Percentiles rank a stretch among this genome's conserved stretches.
Evolutionary conservation across 2,797 vertebrate genomes (phyloP).

Genomic region (Poecile montanus): DNA sequence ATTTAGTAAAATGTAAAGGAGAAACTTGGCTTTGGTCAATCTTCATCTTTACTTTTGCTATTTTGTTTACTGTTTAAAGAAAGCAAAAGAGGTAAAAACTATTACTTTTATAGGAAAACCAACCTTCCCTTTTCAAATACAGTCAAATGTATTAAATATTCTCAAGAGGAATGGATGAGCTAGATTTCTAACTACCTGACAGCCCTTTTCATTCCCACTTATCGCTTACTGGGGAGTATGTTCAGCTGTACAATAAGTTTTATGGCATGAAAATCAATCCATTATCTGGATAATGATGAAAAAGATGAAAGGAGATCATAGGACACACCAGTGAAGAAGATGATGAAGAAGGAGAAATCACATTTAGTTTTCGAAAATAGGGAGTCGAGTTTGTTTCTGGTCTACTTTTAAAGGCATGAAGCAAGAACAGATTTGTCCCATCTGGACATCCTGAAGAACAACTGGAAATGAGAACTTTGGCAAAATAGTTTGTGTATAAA

Average conservation of each 20-base stretch:
- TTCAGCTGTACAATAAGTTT: background rate
- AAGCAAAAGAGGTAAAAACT: background rate
- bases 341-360: background rate
- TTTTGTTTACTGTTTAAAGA: background rate
- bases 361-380: background rate
- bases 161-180: background rate
- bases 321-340: background rate
- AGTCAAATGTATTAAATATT: background rate
- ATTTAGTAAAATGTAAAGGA: background rate
- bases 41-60: background rate
- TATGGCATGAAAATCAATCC: background rate
- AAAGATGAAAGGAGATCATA: background rate
- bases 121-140: background rate
- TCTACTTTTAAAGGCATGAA: background rate
- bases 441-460: background rate
- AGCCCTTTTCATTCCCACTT: background rate
- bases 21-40: background rate
- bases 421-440: background rate
- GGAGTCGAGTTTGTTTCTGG: background rate
- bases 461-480: background rate
- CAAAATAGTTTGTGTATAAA: background rate
- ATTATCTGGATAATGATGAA: background rate
- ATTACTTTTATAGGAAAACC: background rate
- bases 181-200: background rate
- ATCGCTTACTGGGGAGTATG: background rate